These are phyloP conservation scores for Tichodroma muraria DNA, from an alignment of 2,113 vertebrate genomes.

Conservation along the genomic window DNA sequence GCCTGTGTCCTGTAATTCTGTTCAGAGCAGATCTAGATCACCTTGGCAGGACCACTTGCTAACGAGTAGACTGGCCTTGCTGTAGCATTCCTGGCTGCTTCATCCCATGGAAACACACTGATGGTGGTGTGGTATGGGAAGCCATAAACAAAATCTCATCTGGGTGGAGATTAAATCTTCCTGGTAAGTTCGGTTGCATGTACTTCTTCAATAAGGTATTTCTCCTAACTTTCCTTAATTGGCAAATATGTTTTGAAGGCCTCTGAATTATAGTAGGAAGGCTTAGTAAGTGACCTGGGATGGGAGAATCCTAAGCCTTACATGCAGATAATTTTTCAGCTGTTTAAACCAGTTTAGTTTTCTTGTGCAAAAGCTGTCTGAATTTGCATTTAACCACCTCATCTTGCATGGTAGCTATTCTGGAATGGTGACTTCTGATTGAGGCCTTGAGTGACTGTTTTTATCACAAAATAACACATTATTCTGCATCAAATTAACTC, in stretches of 20 bases:
- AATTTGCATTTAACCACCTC: not conserved
- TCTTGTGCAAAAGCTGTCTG: not conserved
- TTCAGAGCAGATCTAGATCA: not conserved
- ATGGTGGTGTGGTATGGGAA: not conserved
- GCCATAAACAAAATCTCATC: not conserved
- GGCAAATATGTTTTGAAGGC: not conserved
- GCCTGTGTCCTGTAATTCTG: not conserved
- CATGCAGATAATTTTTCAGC: not conserved
- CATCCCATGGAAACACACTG: not conserved
- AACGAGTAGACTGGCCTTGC: not conserved
- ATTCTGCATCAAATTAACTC: not conserved
- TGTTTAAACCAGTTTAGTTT: not conserved
- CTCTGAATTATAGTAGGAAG: not conserved
- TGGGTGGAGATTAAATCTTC: not conserved
- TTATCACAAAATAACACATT: not conserved
- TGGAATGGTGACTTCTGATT: not conserved
- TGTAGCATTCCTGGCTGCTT: not conserved
- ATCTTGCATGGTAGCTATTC: not conserved
- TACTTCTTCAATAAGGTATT: not conserved
- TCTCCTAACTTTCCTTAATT: not conserved
- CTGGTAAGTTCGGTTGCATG: not conserved
- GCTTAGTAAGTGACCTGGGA: not conserved
- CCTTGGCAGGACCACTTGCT: not conserved
- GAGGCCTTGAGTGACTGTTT: not conserved
- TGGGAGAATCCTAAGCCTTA: not conserved